Base-by-base conservation (phyloP, 2,888 invertebrate genomes). In the Coleophora deauratella region DNA sequence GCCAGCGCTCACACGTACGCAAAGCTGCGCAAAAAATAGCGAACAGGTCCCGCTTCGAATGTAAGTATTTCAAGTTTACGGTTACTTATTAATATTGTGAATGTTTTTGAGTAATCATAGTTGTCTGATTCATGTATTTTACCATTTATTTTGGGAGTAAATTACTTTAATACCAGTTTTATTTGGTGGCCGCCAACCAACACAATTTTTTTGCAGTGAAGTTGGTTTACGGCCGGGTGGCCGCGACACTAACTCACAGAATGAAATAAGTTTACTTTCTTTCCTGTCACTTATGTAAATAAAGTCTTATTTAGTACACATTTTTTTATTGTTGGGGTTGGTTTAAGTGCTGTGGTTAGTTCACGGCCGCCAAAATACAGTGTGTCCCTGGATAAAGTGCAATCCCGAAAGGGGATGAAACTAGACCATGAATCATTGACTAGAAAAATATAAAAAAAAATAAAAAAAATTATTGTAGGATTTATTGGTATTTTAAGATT, bases 201-300 rank as follows among this genome's bases (percentile, higher is more conserved):
- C 30, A 44, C 38, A 35, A 44, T 35, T 38, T n/a, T 9, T 38
- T 41, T 38, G 40, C 38, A 40, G 40, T 44, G 15, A 32, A 38
- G 38, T 40, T 44, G 40, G 38, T 40, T 28, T 44, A 44, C 40
- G 44, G 44, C 44, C 40, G 44, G 38, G 41, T 40, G 44, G 40
- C 38, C 44, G 40, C 38, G 39, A 39, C 39, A 31, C 31, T 31
- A 31, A 43, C 43, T 43, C 35, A 44, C 31, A 38, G 41, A 40
- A 40, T 38, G 40, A 38, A 44, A 28, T 44, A 44, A 44, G 44
- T 40, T 35, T 38, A 35, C 38, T 33, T 38, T 38, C 35, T 42
- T 42, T 38, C 31, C 35, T 42, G 33, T 35, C 38, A 42, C 28
- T 35, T 21, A 38, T 42, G 38, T 42, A 41, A 41, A 41, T 41